Percentiles rank a stretch among this genome's conserved stretches.
Conservation (phyloP, 2,888 invertebrate genomes). For the Strigamia transsilvanica region DNA sequence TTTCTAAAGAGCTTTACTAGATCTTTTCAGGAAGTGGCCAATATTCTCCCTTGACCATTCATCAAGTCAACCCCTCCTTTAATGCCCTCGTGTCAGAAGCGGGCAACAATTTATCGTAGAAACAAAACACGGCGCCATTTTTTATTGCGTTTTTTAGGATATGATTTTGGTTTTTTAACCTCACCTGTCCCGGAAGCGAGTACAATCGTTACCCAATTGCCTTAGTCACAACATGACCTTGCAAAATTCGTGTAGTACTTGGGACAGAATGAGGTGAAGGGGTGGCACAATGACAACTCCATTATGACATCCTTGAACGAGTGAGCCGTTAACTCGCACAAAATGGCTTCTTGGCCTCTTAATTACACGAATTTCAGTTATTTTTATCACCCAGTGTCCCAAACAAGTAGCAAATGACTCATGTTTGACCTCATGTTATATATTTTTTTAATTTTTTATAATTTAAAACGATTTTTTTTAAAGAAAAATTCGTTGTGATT, state of each 20-base stretch:
- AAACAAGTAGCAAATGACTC: not conserved
- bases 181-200: slow-evolving; percentile 24
- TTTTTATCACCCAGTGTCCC: not conserved
- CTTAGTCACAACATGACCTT: slow-evolving; percentile 30
- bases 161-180: not conserved
- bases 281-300: slow-evolving; percentile 12
- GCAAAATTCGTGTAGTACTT: not conserved
- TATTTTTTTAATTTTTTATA: not conserved
- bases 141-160: not conserved
- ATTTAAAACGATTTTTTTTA: not conserved
- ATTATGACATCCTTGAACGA: slow-evolving; percentile 32
- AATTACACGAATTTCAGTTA: not conserved
- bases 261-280: slow-evolving; percentile 26
- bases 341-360: not conserved
- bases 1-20: too few relatives aligned
- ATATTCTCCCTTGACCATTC: not conserved
- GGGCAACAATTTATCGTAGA: not conserved
- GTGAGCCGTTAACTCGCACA: slow-evolving; percentile 22
- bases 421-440: not conserved
- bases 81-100: not conserved
- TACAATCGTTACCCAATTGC: slow-evolving; percentile 35
- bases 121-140: not conserved
- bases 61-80: not conserved
- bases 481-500: not conserved
- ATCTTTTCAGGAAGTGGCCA: slow-evolving; percentile 14